Conservation (phyloP, 30 jellyfish, hydroid and myxozoan species). For the Hydractinia symbiolongicarpus region DNA sequence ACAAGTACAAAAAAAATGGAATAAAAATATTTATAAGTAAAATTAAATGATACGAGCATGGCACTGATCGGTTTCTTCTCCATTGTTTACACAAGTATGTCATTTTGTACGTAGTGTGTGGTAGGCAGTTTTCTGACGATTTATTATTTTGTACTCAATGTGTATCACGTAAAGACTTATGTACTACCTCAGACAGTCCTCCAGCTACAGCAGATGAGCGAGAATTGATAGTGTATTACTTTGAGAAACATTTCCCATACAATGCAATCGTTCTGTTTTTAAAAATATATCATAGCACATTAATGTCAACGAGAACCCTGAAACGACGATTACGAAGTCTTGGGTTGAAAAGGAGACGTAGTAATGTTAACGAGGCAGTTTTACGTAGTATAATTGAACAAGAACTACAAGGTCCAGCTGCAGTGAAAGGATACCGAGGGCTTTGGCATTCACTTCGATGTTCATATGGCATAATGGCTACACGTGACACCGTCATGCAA, state of each 20-base stretch:
- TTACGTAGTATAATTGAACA: slow-evolving; percentile 40
- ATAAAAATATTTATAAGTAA: too few relatives aligned
- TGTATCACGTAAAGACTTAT: not conserved
- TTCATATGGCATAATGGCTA: slow-evolving; percentile 31
- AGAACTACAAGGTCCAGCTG: slow-evolving; percentile 61
- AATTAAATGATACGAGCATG: too few relatives aligned
- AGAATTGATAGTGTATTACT: slow-evolving; percentile 13
- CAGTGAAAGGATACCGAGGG: slow-evolving; percentile 51
- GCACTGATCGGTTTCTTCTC: too few relatives aligned
- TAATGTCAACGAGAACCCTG: slow-evolving; percentile 50
- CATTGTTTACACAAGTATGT: not conserved
- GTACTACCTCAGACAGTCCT: slow-evolving; percentile 1
- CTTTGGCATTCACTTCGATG: slow-evolving; percentile 48
- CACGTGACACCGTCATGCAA: slow-evolving; percentile 32
- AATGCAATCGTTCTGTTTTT: slow-evolving; percentile 41
- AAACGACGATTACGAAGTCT: slow-evolving; percentile 30
- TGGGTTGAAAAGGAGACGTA: slow-evolving; percentile 45
- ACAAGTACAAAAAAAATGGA: too few relatives aligned
- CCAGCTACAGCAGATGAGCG: slow-evolving; percentile 13
- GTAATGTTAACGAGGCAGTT: slow-evolving; percentile 35
- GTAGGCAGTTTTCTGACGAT: not conserved
- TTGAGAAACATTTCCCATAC: slow-evolving; percentile 20
- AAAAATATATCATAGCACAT: slow-evolving; percentile 36
- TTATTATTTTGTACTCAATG: slow-evolving; percentile 8
- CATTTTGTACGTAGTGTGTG: not conserved